These are phyloP conservation scores for Phenganax stokvisi DNA, from an alignment of 92 coral and sea anemone species.

Conservation along the genomic window DNA sequence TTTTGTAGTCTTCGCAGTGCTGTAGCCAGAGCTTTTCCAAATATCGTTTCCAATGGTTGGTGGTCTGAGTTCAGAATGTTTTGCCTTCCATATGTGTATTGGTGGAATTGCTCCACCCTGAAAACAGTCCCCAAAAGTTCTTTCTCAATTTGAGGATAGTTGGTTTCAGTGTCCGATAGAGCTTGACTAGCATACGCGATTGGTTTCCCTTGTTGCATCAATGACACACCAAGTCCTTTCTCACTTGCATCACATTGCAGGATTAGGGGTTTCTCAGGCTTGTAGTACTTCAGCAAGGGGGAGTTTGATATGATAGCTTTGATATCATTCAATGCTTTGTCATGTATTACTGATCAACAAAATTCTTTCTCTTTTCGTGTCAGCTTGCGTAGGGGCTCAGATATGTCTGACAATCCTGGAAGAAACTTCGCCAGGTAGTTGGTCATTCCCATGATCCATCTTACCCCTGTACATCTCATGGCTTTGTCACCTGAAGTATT, in stretches of 20 bases:
- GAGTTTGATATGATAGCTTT: conserved; percentile 20
- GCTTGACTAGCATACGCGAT: conserved; percentile 39
- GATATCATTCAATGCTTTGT: conserved; percentile 37
- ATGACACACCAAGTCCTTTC: conserved; percentile 16
- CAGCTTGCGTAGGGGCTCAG: conserved; percentile 34
- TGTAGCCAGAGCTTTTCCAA: not conserved
- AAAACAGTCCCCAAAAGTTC: not conserved
- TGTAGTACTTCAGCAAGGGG: conserved; percentile 44
- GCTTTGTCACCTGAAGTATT: conserved; percentile 8
- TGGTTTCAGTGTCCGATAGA: conserved; percentile 29
- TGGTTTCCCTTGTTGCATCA: conserved; percentile 32
- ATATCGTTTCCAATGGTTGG: conserved; percentile 14
- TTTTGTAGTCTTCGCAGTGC: conserved; percentile 35
- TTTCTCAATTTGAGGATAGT: conserved; percentile 41
- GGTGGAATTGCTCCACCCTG: conserved; percentile 25
- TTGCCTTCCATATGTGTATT: conserved; percentile 24
- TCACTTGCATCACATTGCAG: conserved; percentile 38
- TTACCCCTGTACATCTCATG: conserved; percentile 32
- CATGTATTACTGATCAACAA: conserved; percentile 11
- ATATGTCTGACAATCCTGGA: conserved; percentile 20
- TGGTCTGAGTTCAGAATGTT: not conserved
- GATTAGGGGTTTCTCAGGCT: conserved; percentile 22
- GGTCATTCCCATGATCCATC: conserved; percentile 8
- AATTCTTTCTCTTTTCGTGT: conserved; percentile 19
- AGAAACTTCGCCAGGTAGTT: conserved; percentile 42